Base-by-base conservation (phyloP, 2,113 vertebrate species). In the Perca schrenkii region DNA sequence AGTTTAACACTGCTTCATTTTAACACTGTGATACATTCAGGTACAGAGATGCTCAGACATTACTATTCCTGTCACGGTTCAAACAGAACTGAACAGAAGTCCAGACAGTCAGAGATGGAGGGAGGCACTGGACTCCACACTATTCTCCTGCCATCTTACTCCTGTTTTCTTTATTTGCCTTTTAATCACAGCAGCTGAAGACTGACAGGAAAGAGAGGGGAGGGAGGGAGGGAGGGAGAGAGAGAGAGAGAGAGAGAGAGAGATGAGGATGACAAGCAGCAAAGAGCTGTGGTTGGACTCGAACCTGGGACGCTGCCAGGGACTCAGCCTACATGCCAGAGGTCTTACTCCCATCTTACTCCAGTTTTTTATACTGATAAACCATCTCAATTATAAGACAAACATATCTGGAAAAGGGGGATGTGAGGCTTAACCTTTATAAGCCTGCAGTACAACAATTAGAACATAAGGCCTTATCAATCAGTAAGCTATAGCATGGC, bases 61-160 rank as follows among this genome's bases (percentile, higher is more conserved):
- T 89, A 77, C 67, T 89, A 90, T 94, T 93, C 89, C 64, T 52
- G 64, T 84, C 92, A 91, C 89, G 85, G 85, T 84, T 86, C 79
- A 87, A 84, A 72, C 74, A 28, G 57, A 43, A 43, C 40, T 43
- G 40, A 43, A 43, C 10, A 43, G 8, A 11, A 11, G 63, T 79
- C 68, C 70, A 80, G 57, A 57, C 60, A 67, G 74, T 77, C 60
- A 77, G 79, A 83, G 77, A 87, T 10, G 49, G 65, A 77, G 72
- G 49, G 71, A 77, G 54, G 52, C 65, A 25, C 60, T 83, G 88
- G 86, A 86, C 90, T 87, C 69, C 72, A 91, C 86, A 83, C 90
- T 49, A 82, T 85, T 84, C 69, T 68, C 56, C 56, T 60, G 79
- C 84, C 82, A 84, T 90, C 77, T 49, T 54, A 36, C 62, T 79